These are phyloP conservation scores for Lethenteron camtschaticum DNA, from an alignment of 2,113 vertebrate species.

Conservation along the genomic window DNA sequence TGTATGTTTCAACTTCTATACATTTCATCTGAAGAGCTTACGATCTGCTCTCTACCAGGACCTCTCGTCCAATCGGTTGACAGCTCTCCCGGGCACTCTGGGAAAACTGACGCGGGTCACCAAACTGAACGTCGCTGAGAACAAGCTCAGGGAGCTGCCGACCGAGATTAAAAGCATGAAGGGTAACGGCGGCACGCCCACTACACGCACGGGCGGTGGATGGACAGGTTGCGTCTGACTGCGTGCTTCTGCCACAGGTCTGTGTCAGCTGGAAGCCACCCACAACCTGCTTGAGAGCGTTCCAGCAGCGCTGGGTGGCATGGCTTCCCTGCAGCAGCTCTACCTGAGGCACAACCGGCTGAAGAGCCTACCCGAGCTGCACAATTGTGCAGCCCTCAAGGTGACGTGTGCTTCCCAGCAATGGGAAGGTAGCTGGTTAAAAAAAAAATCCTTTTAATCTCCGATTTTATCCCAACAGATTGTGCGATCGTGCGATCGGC, in stretches of 20 bases:
- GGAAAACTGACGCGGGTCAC: slow-evolving; percentile 31
- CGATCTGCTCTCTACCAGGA: slow-evolving; percentile 26
- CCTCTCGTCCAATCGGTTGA: slow-evolving; percentile 50
- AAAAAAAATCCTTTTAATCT: too few relatives aligned
- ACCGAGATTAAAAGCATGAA: slow-evolving; percentile 40
- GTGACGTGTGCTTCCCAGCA: slow-evolving; percentile 19
- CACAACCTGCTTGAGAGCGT: slow-evolving; percentile 54
- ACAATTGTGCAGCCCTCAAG: slow-evolving; percentile 40
- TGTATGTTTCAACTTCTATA: slow-evolving; percentile 7
- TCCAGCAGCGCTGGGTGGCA: slow-evolving; percentile 35
- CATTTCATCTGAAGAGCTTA: slow-evolving; percentile 7
- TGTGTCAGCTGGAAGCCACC: slow-evolving; percentile 64
- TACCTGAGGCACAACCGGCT: slow-evolving; percentile 69
- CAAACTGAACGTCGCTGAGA: slow-evolving; percentile 42
- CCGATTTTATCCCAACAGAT: too few relatives aligned
- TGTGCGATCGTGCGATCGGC: too few relatives aligned
- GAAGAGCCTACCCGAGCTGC: slow-evolving; percentile 34
- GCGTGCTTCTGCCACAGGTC: slow-evolving; percentile 21
- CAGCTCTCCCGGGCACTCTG: slow-evolving; percentile 33
- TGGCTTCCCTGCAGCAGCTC: slow-evolving; percentile 59
- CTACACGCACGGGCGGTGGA: too few relatives aligned
- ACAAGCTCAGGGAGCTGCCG: slow-evolving; percentile 48
- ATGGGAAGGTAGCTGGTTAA: too few relatives aligned
- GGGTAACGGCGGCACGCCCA: slow-evolving; percentile 27
- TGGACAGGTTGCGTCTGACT: background rate